A percentile compares a stretch with the other conserved stretches of the same genome.
phyloP scores from a whole-genome alignment of 92 coral and sea anemone species.

The Heliopora coerulea region DNA sequence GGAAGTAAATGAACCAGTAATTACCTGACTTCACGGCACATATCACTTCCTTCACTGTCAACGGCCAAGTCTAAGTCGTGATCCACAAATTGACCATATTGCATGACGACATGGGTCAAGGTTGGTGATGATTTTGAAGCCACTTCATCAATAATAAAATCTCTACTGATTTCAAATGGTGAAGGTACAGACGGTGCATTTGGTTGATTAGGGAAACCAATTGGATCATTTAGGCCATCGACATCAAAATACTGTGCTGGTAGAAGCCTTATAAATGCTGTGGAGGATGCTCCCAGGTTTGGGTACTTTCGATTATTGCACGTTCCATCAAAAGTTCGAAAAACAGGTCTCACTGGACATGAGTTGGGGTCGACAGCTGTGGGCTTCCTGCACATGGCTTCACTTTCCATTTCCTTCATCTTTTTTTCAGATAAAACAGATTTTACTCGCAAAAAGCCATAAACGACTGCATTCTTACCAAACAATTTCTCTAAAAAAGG shows the following conservation, averaged over 20 bases:
- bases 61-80: conserved; percentile 33
- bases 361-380: neutral
- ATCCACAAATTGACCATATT: conserved; percentile 30
- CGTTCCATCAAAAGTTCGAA: conserved; percentile 27
- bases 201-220: conserved; percentile 21
- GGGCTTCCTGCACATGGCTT: neutral
- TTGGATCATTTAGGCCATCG: conserved; percentile 36
- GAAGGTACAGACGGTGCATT: conserved; percentile 26
- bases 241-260: conserved; percentile 24
- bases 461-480: conserved; percentile 4
- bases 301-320: conserved; percentile 36
- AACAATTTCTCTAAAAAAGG: neutral
- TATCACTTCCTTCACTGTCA: conserved; percentile 24
- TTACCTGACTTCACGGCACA: neutral
- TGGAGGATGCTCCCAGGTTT: conserved; percentile 26
- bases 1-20: too few species aligned
- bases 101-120: conserved; percentile 32
- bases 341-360: neutral
- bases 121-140: conserved; percentile 8
- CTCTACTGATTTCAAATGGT: conserved; percentile 9
- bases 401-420: neutral
- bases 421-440: neutral
- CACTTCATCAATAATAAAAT: conserved; percentile 32
- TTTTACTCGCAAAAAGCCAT: neutral
- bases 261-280: conserved; percentile 23